A percentile compares a stretch with the other conserved stretches of the same genome.
Conservation (phyloP, 2,113 vertebrate species). For the Perca flavescens region DNA sequence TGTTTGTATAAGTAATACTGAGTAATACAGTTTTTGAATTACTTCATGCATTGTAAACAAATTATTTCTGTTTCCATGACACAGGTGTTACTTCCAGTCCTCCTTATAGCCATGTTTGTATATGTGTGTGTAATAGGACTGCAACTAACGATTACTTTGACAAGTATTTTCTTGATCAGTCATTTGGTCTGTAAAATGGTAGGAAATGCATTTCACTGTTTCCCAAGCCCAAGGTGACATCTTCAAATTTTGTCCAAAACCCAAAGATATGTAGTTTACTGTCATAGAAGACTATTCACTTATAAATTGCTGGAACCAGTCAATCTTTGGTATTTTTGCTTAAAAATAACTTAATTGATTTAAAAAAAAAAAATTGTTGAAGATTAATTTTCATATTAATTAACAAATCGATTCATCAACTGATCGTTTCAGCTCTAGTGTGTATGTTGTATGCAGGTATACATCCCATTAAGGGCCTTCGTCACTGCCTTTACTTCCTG, state of each 20-base stretch:
- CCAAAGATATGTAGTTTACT: neutral
- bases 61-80: slow-evolving; percentile 3
- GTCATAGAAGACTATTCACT: neutral
- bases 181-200: neutral
- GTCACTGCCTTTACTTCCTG: slow-evolving; percentile 16
- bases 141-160: neutral
- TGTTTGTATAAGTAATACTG: neutral
- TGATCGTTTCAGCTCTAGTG: neutral
- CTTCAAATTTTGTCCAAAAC: neutral
- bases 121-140: neutral
- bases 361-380: neutral
- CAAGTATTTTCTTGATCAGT: neutral
- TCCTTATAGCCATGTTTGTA: neutral
- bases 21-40: neutral
- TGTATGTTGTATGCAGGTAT: neutral
- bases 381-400: neutral
- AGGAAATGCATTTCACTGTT: neutral
- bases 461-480: neutral
- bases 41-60: neutral
- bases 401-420: neutral
- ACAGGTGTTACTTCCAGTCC: neutral
- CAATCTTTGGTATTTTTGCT: neutral
- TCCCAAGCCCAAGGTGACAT: neutral
- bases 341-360: neutral
- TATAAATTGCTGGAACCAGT: neutral